Evolutionary conservation across 2,113 vertebrate genomes (phyloP), one percentile per base, ranked within the genome.

Genomic region (Zosterops borbonicus): DNA sequence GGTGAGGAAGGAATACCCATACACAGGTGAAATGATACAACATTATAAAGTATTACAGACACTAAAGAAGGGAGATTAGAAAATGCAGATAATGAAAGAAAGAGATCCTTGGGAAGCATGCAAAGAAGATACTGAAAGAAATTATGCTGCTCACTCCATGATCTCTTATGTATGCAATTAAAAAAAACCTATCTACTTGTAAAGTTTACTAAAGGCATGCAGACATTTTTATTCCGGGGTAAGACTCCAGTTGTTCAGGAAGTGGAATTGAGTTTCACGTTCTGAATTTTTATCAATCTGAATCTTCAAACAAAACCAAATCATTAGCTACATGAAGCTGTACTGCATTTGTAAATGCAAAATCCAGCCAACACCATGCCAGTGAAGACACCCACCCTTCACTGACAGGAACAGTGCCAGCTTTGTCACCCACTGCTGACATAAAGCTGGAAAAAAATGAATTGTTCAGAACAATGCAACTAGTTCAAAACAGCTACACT

Each of bases 21-120:
- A 49, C 0, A 0, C 12, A 53, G 62, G 4, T 21, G n/a, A 39
- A 71, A 63, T 0, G 4, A 71, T 5, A 71, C 5, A 77, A 55
- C 24, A 62, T 0, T 33, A 46, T 8, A 84, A 79, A 14, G 19
- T 11, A 42, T 27, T 28, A 79, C 0, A 79, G 20, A 31, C 25
- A 65, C 0, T 5, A n/a, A 77, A 74, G 5, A 74, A 77, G 67
- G 47, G 9, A 56, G 25, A 58, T 33, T 49, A 46, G 35, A 65
- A 93, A 75, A 68, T 3, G 4, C 15, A 58, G 28, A 9, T 49
- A 41, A 52, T n/a, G 10, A 79, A 93, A 79, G 9, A 79, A 76
- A 85, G 22, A 23, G 25, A 62, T 77, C 31, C 16, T 60, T 41
- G 55, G 14, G 37, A 93, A 68, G 13, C 53, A 49, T 2, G 20